Evolutionary conservation across 2,113 vertebrate species (phyloP).

Genomic region (Cyanoramphus novaezelandiae): DNA sequence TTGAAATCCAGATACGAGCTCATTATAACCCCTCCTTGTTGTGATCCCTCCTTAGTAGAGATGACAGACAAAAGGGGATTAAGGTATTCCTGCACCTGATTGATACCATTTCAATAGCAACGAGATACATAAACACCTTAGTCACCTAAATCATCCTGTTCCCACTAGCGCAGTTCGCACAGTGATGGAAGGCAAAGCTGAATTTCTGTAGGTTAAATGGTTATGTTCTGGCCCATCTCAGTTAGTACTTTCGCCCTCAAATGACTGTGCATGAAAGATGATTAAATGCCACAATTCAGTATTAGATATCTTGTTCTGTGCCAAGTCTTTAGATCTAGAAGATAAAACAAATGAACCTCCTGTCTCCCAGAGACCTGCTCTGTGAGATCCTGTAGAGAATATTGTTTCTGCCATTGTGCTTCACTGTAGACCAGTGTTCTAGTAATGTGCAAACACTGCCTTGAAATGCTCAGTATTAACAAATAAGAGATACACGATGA

Average conservation of each 20-base stretch:
- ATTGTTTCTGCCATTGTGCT: neutral
- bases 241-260: neutral
- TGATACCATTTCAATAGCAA: neutral
- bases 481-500: neutral
- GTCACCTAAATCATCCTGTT: neutral
- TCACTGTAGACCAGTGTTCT: neutral
- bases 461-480: neutral
- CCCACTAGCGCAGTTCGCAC: neutral
- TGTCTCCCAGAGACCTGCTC: neutral
- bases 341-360: neutral
- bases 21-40: neutral
- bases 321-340: neutral
- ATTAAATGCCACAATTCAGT: neutral
- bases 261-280: neutral
- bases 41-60: neutral
- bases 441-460: neutral
- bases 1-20: neutral
- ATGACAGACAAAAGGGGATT: neutral
- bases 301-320: neutral
- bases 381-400: neutral
- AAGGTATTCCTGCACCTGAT: neutral
- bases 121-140: neutral
- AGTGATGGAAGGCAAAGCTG: neutral
- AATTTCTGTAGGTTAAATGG: neutral
- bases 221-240: neutral